phyloP scores from a whole-genome alignment of 1,140 invertebrate species.

The Phenacoccus solenopsis region DNA sequence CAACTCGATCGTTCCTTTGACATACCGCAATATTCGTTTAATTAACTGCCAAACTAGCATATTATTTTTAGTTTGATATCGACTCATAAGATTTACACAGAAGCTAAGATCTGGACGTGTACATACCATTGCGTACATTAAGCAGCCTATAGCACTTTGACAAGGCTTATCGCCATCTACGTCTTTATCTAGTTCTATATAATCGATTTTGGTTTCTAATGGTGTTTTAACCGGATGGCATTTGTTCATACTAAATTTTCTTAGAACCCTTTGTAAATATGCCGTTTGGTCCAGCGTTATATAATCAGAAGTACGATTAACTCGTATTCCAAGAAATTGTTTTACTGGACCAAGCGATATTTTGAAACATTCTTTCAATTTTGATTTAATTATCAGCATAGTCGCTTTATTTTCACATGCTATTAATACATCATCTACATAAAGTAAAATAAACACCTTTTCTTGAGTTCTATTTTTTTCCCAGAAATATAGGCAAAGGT shows the following conservation, averaged over 20 bases:
- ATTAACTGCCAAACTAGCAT: slow-evolving; percentile 26
- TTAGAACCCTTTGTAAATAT: not conserved
- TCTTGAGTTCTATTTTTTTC: not conserved
- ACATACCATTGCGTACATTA: slow-evolving; percentile 29
- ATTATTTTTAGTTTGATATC: slow-evolving; percentile 28
- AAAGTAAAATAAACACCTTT: not conserved
- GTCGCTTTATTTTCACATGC: too few species aligned
- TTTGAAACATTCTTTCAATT: too few species aligned
- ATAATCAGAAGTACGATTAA: slow-evolving; percentile 6
- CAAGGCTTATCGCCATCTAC: not conserved
- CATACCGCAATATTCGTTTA: slow-evolving; percentile 29
- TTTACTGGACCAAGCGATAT: not conserved
- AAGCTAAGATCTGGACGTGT: slow-evolving; percentile 29
- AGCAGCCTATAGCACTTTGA: slow-evolving; percentile 25
- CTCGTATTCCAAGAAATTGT: slow-evolving; percentile 18
- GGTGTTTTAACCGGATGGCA: not conserved
- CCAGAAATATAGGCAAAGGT: slow-evolving; percentile 7
- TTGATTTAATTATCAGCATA: too few species aligned
- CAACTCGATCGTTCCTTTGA: slow-evolving; percentile 26
- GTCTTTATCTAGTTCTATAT: too few species aligned
- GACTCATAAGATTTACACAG: slow-evolving; percentile 27
- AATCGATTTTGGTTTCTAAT: not conserved
- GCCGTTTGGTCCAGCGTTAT: not conserved
- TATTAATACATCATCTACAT: slow-evolving; percentile 21
- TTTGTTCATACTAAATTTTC: not conserved